phyloP scores from a whole-genome alignment of 1,140 invertebrate species.

The Temnothorax longispinosus region DNA sequence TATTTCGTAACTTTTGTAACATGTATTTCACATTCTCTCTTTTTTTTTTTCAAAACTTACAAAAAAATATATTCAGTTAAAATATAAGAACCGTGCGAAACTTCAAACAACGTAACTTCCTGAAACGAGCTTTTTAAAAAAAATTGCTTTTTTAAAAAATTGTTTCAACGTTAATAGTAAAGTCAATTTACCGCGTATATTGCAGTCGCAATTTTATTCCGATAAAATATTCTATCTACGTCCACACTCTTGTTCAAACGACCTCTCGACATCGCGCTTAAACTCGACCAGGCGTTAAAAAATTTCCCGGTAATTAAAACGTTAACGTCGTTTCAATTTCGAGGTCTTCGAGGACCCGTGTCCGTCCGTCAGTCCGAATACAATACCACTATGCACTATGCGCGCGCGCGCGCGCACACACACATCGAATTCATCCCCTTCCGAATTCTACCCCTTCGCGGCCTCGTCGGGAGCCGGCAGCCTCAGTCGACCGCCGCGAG shows the following conservation, averaged over 20 bases:
- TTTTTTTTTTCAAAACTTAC: background rate
- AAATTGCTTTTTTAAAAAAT: background rate
- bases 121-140: background rate
- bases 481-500: conserved; percentile 70
- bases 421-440: background rate
- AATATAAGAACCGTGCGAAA: background rate
- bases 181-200: conserved; percentile 14
- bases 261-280: conserved; percentile 22
- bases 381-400: background rate
- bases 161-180: background rate
- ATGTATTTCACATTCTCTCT: background rate
- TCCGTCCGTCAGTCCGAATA: background rate
- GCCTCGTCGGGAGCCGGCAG: conserved; percentile 44
- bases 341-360: conserved; percentile 23
- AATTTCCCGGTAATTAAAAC: conserved; percentile 18
- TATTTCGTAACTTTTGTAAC: background rate
- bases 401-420: background rate
- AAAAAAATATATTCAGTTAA: background rate
- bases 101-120: background rate
- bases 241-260: background rate
- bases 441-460: conserved; percentile 16
- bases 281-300: conserved; percentile 27
- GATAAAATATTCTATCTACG: conserved; percentile 44
- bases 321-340: conserved; percentile 52
- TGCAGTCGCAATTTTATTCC: background rate